phyloP scores from a whole-genome alignment of 2,888 invertebrate species.

The Drosophila gaucha region DNA sequence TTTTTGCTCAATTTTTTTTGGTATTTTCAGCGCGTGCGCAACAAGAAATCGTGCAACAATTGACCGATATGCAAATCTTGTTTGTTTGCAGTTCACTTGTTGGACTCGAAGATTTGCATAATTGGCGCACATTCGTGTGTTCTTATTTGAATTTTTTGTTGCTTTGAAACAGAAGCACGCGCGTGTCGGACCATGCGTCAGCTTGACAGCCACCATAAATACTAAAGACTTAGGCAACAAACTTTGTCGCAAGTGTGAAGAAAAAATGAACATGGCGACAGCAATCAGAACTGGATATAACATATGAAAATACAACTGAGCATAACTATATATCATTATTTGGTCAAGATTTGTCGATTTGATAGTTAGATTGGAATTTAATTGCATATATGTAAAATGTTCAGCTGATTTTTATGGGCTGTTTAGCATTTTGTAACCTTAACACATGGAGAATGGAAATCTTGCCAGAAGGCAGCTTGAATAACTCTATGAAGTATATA shows the following conservation, averaged over 20 bases:
- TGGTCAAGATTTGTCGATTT: conserved; percentile 3
- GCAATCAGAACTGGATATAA: conserved; percentile 4
- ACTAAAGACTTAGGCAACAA: conserved; percentile 45
- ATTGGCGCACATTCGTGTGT: conserved; percentile 65
- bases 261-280: background rate
- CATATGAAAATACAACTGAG: background rate
- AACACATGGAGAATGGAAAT: no score
- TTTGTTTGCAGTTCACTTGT: conserved; percentile 53
- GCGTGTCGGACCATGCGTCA: conserved; percentile 50
- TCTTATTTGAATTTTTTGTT: conserved; percentile 72
- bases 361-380: conserved; percentile 5
- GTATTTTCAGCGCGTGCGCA: conserved; percentile 64
- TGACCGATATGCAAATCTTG: conserved; percentile 74
- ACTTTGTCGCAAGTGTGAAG: conserved; percentile 19
- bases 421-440: no score
- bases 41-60: conserved; percentile 66
- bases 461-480: no score
- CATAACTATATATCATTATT: conserved; percentile 6
- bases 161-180: conserved; percentile 67
- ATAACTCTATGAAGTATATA: background rate
- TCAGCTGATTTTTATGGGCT: background rate
- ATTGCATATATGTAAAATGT: background rate
- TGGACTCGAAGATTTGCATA: conserved; percentile 62
- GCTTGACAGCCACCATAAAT: conserved; percentile 43
- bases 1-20: conserved; percentile 33